Base-by-base conservation (phyloP, 92 coral and sea anemone species). In the Plumapathes pennacea region DNA sequence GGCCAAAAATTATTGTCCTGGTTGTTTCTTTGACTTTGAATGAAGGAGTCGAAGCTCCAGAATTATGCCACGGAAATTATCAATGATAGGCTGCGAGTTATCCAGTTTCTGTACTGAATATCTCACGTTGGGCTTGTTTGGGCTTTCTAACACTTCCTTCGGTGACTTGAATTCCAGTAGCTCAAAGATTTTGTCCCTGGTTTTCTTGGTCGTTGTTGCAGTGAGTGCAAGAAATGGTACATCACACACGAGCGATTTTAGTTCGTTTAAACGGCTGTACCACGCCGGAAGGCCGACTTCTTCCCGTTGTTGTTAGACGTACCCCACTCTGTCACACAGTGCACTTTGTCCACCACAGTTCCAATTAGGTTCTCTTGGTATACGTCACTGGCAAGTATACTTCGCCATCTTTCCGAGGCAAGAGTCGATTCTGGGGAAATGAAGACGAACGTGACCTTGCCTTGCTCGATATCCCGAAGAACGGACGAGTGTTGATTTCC, bases 191-290 rank as follows among this genome's bases (percentile, higher is more conserved):
- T 37, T 46, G 14, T 48, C 70, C 57, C 38, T 71, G 3, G 78
- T 71, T 38, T 38, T 17, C 46, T 60, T 50, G 4, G 78, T 60
- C 20, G 71, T 62, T 27, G 78, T 71, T 1, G 78, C 78, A 19
- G 78, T 71, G n/a, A 71, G 62, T 24, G 78, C 62, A 11, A 71
- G 33, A 44, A 71, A 71, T 15, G 71, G 78, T 45, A 50, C 62
- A 21, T 60, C 46, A 21, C 25, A 38, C n/a, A n/a, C 41, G 5
- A 72, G 43, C 4, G 64, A 51, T 43, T 32, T 72, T 15, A 51
- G 32, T 21, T 62, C 65, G 29, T 72, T 72, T 11, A 62, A 39
- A 38, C 49, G 32, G n/a, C 44, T 48, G 52, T 62, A 72, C 72
- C 80, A 51, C 21, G 14, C 27, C 56, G 54, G 51, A 72, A 72